Evolutionary conservation across 2,888 invertebrate species (phyloP).

Genomic region (Plutella xylostella): DNA sequence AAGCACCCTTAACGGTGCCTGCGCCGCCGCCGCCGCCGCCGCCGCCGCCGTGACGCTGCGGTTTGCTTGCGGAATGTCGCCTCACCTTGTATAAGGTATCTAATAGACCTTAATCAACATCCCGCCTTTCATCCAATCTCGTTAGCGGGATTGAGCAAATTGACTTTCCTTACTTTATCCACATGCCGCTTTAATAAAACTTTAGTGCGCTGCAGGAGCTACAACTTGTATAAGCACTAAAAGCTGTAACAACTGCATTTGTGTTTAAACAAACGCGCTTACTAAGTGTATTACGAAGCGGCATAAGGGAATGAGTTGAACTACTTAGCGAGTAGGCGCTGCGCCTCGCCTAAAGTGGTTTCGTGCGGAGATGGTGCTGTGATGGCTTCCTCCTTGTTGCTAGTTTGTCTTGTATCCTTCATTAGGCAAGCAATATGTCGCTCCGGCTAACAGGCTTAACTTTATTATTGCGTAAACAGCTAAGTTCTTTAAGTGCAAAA

Average conservation of each 20-base stretch:
- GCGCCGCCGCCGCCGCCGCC: conserved; percentile 27
- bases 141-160: conserved; percentile 47
- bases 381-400: conserved; percentile 42
- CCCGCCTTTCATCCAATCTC: conserved; percentile 51
- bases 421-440: conserved; percentile 38
- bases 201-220: conserved; percentile 38
- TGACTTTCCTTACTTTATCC: conserved; percentile 44
- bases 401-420: conserved; percentile 48
- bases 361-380: conserved; percentile 36
- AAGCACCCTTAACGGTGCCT: conserved; percentile 10
- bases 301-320: conserved; percentile 43
- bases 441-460: too few species aligned
- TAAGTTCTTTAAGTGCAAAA: too few species aligned
- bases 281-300: conserved; percentile 45
- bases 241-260: conserved; percentile 49
- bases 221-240: conserved; percentile 36
- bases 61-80: conserved; percentile 34
- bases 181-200: conserved; percentile 40
- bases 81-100: conserved; percentile 29
- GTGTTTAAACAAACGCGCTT: conserved; percentile 43
- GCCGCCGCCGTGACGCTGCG: conserved; percentile 21
- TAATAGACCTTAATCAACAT: conserved; percentile 51
- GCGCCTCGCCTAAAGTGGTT: conserved; percentile 34
- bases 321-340: conserved; percentile 41
- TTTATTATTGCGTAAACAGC: too few species aligned